Evolutionary conservation across 2,797 vertebrate species (phyloP).

Genomic region (Enteromius argenteus): DNA sequence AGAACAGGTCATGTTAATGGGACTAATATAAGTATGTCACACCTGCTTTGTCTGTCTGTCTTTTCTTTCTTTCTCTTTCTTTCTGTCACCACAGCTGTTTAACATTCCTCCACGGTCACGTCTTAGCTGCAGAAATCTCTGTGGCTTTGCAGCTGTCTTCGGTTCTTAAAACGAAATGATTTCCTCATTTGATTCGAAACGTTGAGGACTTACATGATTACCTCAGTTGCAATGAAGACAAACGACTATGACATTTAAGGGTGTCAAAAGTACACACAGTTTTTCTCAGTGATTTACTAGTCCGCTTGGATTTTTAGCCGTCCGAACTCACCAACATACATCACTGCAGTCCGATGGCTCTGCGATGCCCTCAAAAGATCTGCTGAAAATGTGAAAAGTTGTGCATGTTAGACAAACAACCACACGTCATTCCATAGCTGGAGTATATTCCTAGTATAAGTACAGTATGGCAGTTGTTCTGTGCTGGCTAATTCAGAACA

Average conservation of each 20-base stretch:
- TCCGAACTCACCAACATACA: background rate
- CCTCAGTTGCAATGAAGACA: slow-evolving; percentile 12
- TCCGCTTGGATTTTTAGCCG: slow-evolving; percentile 4
- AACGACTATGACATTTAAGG: slow-evolving; percentile 12
- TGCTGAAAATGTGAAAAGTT: background rate
- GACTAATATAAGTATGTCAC: slow-evolving; percentile 78
- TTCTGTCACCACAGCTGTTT: slow-evolving; percentile 62
- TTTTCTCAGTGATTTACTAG: slow-evolving; percentile 23
- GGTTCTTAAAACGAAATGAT: slow-evolving; percentile 48
- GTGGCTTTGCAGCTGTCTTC: slow-evolving; percentile 63
- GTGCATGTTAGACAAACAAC: slow-evolving; percentile 5
- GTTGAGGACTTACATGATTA: slow-evolving; percentile 34
- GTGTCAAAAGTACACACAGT: background rate
- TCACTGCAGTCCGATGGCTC: background rate
- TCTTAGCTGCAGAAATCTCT: slow-evolving; percentile 45
- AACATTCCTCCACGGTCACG: slow-evolving; percentile 59
- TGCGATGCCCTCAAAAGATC: background rate
- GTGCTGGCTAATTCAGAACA: slow-evolving; percentile 53
- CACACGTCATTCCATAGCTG: background rate
- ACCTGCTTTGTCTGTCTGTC: slow-evolving; percentile 42
- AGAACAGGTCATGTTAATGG: slow-evolving; percentile 79
- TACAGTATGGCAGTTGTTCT: slow-evolving; percentile 28
- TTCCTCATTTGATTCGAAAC: slow-evolving; percentile 37
- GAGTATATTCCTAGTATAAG: slow-evolving; percentile 14
- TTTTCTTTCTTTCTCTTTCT: slow-evolving; percentile 53